Evolutionary conservation across 2,797 vertebrate species (phyloP).

Genomic region (Stomatorhinus walkeri): DNA sequence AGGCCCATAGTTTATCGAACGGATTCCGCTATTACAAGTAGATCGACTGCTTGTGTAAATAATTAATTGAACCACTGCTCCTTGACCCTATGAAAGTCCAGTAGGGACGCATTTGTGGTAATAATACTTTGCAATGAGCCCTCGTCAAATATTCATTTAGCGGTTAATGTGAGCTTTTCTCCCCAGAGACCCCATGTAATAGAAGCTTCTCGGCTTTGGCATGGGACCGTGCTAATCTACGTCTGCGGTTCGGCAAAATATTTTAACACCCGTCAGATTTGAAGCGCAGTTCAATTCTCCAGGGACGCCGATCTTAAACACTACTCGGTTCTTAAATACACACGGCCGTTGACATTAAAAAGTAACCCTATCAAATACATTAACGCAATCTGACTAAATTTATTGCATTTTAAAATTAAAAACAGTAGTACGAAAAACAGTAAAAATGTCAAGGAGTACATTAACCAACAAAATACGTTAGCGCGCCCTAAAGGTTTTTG

Average conservation of each 20-base stretch:
- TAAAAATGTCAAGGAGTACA: not conserved
- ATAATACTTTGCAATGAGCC: constrained; percentile 86
- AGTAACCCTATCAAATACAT: not conserved
- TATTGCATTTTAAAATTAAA: constrained; percentile 10
- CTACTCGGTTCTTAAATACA: constrained; percentile 45
- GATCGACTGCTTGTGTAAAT: constrained; percentile 85
- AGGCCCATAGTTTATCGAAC: constrained; percentile 52
- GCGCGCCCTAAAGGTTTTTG: not conserved
- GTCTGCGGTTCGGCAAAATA: constrained; percentile 61
- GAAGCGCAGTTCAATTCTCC: constrained; percentile 62
- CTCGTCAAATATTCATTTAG: constrained; percentile 99
- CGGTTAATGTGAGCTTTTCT: constrained; percentile 83
- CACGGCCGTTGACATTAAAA: not conserved
- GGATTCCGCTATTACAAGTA: constrained; percentile 73
- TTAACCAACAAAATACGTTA: not conserved
- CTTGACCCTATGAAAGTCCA: constrained; percentile 83
- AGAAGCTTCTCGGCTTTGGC: constrained; percentile 70
- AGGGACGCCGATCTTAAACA: constrained; percentile 58
- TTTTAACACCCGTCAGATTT: constrained; percentile 64
- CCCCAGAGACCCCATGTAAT: constrained; percentile 78
- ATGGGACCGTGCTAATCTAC: constrained; percentile 82
- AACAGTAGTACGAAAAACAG: not conserved
- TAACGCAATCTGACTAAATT: constrained; percentile 2
- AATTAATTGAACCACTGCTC: constrained; percentile 87
- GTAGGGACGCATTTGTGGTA: constrained; percentile 78